A percentile compares a stretch with the other conserved stretches of the same genome.
Evolutionary conservation across 30 jellyfish, hydroid and myxozoan genomes (phyloP).

Genomic region (Cassiopea andromeda): DNA sequence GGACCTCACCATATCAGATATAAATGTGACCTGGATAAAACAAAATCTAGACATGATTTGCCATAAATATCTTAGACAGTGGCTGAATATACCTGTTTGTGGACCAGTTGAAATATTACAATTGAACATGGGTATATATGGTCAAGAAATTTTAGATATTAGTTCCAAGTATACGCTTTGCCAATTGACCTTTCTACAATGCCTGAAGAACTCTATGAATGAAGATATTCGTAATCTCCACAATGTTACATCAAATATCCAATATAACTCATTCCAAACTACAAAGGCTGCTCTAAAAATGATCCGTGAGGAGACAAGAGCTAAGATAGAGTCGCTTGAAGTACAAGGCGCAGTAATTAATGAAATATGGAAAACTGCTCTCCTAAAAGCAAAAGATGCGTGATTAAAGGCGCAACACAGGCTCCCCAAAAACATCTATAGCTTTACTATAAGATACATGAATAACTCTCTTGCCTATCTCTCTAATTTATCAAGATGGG

Average conservation of each 20-base stretch:
- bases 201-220: constrained; percentile 7
- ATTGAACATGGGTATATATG: constrained; percentile 2
- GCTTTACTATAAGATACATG: constrained; percentile 25
- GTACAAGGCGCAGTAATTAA: constrained; percentile 29
- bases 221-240: constrained; percentile 15
- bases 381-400: constrained; percentile 26
- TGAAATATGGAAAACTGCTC: constrained; percentile 33
- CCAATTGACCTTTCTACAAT: constrained; percentile 13
- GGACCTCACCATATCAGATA: constrained; percentile 7
- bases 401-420: constrained; percentile 3
- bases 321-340: constrained; percentile 13
- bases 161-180: constrained; percentile 31
- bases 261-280: constrained; percentile 8
- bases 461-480: constrained; percentile 10
- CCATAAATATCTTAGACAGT: constrained; percentile 12
- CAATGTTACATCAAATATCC: background rate
- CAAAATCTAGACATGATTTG: constrained; percentile 33
- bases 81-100: constrained; percentile 23
- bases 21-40: constrained; percentile 21
- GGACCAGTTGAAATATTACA: constrained; percentile 6
- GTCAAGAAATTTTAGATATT: constrained; percentile 12
- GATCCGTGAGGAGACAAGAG: constrained; percentile 7
- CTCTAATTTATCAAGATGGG: constrained; percentile 22
- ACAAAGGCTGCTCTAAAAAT: background rate
- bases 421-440: constrained; percentile 34